Conservation (phyloP, 2,888 invertebrate genomes). For the Vesta saturnalis region DNA sequence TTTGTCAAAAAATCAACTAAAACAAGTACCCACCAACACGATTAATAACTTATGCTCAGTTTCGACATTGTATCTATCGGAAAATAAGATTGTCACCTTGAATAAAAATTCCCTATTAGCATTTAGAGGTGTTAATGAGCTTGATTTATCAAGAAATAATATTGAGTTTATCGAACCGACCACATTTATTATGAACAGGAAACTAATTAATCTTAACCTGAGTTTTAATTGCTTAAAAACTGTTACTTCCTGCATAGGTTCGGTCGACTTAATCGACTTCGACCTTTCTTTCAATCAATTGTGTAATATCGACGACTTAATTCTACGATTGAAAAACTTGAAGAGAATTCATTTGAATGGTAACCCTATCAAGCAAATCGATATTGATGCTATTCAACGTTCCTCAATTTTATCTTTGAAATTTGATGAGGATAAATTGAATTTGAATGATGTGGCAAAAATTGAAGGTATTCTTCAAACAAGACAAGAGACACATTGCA, state of each 20-base stretch:
- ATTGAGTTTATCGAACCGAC: not conserved
- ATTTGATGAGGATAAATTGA: slow-evolving; percentile 19
- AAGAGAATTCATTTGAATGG: not conserved
- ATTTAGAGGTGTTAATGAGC: slow-evolving; percentile 5
- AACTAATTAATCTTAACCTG: not conserved
- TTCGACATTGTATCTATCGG: not conserved
- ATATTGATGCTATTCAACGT: not conserved
- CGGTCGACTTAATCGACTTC: not conserved
- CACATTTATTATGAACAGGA: not conserved
- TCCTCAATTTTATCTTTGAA: not conserved
- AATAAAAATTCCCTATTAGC: slow-evolving; percentile 6
- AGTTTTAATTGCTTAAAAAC: not conserved
- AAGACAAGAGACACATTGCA: too few relatives aligned
- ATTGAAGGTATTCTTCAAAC: not conserved
- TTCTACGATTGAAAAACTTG: not conserved
- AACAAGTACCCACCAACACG: not conserved
- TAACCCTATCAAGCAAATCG: slow-evolving; percentile 10
- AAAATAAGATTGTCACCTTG: slow-evolving; percentile 4
- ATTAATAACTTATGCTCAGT: slow-evolving; percentile 13
- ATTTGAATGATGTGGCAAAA: not conserved
- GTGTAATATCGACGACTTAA: not conserved
- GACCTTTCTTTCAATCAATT: slow-evolving; percentile 13
- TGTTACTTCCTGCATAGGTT: not conserved
- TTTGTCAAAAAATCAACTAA: slow-evolving; percentile 72
- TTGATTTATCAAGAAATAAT: slow-evolving; percentile 12